Percentiles rank a stretch among this genome's conserved stretches.
These are phyloP conservation scores for Brachyhypopomus occidentalis DNA, from an alignment of 2,113 vertebrate genomes.

Conservation along the genomic window DNA sequence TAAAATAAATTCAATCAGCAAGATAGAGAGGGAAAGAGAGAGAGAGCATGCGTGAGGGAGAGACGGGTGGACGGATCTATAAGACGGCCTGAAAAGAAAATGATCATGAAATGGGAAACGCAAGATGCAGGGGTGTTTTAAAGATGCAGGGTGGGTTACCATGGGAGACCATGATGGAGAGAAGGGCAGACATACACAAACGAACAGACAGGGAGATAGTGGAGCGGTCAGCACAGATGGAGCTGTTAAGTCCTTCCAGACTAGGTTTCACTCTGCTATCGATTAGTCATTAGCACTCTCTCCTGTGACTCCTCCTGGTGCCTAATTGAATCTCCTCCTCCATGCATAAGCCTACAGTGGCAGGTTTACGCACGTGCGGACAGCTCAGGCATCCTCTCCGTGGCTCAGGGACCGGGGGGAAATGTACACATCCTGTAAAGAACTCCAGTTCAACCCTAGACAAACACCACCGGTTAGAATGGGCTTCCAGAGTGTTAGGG, in stretches of 20 bases:
- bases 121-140: constrained; percentile 22
- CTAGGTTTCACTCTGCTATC: constrained; percentile 61
- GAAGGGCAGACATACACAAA: constrained; percentile 41
- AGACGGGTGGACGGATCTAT: neutral
- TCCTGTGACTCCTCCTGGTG: constrained; percentile 51
- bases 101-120: constrained; percentile 30
- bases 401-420: neutral
- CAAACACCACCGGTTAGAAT: neutral
- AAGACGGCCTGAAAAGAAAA: neutral
- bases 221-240: constrained; percentile 32
- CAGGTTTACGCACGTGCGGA: constrained; percentile 24
- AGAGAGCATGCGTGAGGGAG: constrained; percentile 6
- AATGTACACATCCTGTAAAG: neutral
- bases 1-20: constrained; percentile 39
- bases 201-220: constrained; percentile 44
- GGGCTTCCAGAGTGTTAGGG: neutral
- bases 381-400: neutral
- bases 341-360: constrained; percentile 26
- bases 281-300: constrained; percentile 71
- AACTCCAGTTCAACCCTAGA: neutral
- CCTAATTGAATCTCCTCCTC: constrained; percentile 54
- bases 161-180: constrained; percentile 49
- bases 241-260: constrained; percentile 47
- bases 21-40: constrained; percentile 1
- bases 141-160: constrained; percentile 53